Evolutionary conservation across 2,113 vertebrate species (phyloP).

Genomic region (Neoarius graeffei): DNA sequence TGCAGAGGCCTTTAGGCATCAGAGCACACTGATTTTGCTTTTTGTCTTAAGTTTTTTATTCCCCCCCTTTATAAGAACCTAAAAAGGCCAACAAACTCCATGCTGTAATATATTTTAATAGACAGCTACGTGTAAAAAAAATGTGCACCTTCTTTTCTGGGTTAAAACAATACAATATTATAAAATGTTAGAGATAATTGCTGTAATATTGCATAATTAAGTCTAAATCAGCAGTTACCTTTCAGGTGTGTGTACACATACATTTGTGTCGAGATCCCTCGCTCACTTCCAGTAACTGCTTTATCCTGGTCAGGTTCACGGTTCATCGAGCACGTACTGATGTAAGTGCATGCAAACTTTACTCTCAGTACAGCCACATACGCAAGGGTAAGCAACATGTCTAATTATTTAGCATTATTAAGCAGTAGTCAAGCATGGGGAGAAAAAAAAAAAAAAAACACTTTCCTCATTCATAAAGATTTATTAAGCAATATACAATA

Average conservation of each 20-base stretch:
- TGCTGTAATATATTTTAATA: neutral
- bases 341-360: neutral
- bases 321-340: neutral
- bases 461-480: conserved; percentile 27
- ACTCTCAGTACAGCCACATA: neutral
- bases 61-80: too few relatives aligned
- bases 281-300: neutral
- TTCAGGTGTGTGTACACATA: neutral
- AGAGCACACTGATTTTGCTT: neutral
- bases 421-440: neutral
- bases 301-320: neutral
- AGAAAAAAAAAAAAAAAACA: neutral
- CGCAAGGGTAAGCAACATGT: neutral
- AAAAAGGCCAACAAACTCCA: neutral
- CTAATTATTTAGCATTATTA: neutral
- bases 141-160: neutral
- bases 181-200: neutral
- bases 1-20: too few relatives aligned
- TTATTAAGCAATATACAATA: conserved; percentile 60
- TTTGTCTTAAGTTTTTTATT: neutral
- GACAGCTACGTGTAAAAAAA: neutral
- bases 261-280: neutral
- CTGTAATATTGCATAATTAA: neutral
- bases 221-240: neutral
- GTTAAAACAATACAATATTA: neutral